Conservation (phyloP, 1,140 invertebrate species). For the Acromyrmex echinatior region DNA sequence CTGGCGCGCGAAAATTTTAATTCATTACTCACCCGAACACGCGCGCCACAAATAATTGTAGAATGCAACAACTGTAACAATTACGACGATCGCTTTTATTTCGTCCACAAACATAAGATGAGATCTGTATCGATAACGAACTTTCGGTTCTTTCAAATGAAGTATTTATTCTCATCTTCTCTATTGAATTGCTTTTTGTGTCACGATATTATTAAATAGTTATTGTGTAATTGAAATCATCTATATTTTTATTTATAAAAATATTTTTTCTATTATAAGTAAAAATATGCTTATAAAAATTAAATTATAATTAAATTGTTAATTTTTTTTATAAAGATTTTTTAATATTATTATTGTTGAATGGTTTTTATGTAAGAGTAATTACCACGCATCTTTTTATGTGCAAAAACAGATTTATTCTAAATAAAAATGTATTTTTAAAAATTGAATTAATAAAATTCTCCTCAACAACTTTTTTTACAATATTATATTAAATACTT, state of each 20-base stretch:
- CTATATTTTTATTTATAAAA: background rate
- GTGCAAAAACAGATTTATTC: background rate
- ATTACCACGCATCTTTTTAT: background rate
- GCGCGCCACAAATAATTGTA: conserved; percentile 59
- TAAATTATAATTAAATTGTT: background rate
- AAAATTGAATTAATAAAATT: background rate
- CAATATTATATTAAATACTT: background rate
- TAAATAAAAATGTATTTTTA: background rate
- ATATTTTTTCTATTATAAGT: background rate
- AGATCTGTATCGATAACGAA: background rate
- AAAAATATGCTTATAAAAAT: background rate
- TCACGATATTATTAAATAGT: background rate
- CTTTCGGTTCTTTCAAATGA: background rate
- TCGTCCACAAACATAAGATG: conserved; percentile 48
- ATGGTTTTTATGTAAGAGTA: background rate
- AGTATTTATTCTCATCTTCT: background rate
- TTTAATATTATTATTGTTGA: background rate
- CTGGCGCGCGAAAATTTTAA: conserved; percentile 68
- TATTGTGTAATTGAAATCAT: background rate
- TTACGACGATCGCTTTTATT: conserved; percentile 42
- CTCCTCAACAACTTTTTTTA: background rate
- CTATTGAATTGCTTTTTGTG: background rate
- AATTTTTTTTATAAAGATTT: background rate
- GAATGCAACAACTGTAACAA: conserved; percentile 12
- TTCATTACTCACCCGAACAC: conserved; percentile 33